phyloP scores from a whole-genome alignment of 2,797 vertebrate genomes.

The Pseudochirops cupreus region DNA sequence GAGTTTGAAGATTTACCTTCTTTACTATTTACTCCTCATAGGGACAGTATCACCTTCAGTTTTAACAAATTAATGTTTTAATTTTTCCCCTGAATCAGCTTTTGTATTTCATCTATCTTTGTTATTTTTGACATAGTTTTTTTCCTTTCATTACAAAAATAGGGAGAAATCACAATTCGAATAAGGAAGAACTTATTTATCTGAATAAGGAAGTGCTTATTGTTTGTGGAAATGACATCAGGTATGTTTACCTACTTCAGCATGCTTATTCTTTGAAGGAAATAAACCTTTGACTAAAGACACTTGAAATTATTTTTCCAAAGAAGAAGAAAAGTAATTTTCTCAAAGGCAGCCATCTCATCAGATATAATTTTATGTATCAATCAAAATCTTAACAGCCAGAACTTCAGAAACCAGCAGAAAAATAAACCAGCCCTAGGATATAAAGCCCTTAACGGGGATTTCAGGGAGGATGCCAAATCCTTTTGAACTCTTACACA shows the following conservation, averaged over 20 bases:
- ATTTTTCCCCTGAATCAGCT: neutral
- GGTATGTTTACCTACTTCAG: neutral
- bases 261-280: neutral
- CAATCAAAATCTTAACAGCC: neutral
- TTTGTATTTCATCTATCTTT: neutral
- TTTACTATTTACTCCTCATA: neutral
- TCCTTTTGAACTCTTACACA: neutral
- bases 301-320: neutral
- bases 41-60: neutral
- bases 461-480: neutral
- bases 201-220: neutral
- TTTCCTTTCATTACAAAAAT: neutral
- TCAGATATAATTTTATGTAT: neutral
- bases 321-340: neutral
- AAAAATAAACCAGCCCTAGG: neutral
- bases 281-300: neutral
- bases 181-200: neutral
- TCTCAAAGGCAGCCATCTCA: neutral
- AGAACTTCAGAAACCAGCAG: neutral
- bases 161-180: neutral
- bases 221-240: neutral
- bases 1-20: neutral
- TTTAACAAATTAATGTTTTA: neutral
- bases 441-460: neutral
- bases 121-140: neutral